Evolutionary conservation across 2,113 vertebrate species (phyloP).

Genomic region (Gymnobelideus leadbeateri): DNA sequence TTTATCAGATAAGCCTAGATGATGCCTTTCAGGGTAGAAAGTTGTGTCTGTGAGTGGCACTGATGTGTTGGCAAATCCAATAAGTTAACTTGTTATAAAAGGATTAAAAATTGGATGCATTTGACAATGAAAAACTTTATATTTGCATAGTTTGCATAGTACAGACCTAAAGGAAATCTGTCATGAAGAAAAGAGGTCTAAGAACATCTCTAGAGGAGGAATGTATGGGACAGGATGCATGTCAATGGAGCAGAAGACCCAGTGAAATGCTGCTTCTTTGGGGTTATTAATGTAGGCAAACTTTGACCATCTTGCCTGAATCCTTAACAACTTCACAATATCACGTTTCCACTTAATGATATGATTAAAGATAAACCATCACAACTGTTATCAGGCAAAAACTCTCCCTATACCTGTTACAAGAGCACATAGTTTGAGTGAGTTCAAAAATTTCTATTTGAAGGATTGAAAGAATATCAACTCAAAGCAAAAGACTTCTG

Average conservation of each 20-base stretch:
- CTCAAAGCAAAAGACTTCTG: neutral
- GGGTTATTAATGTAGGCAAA: neutral
- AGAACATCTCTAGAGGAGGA: neutral
- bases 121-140: constrained; percentile 48
- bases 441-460: constrained; percentile 10
- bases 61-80: constrained; percentile 1
- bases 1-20: neutral
- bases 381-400: constrained; percentile 21
- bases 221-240: neutral
- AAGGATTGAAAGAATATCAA: neutral
- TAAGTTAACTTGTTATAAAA: constrained; percentile 1
- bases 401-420: neutral
- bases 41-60: constrained; percentile 2
- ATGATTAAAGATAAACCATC: constrained; percentile 35
- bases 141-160: neutral
- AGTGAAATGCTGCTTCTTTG: neutral
- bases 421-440: neutral
- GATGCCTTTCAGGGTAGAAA: neutral
- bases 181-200: constrained; percentile 26
- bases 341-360: constrained; percentile 33
- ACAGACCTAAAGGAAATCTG: constrained; percentile 11
- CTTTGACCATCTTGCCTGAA: neutral
- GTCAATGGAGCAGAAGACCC: neutral
- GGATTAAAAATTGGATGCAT: constrained; percentile 4
- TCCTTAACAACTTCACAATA: neutral